Conservation (phyloP, 2,888 invertebrate species). For the Conistra vaccinii region DNA sequence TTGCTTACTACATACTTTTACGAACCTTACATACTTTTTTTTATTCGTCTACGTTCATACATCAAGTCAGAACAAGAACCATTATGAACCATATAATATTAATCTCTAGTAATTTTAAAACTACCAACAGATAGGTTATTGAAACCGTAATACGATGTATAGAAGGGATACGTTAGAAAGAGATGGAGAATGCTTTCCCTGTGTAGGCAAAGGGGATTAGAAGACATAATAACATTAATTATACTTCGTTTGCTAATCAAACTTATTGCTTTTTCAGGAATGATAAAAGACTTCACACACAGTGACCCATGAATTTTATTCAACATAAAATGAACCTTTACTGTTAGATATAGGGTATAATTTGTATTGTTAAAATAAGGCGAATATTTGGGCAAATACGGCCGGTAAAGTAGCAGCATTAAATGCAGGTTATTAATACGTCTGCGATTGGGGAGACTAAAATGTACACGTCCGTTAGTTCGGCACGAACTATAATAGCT, state of each 20-base stretch:
- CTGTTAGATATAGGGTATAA: not conserved
- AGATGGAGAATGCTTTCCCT: constrained; percentile 7
- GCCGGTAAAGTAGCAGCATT: not conserved
- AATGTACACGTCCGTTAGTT: not conserved
- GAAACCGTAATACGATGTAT: constrained; percentile 15
- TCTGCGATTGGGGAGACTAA: not conserved
- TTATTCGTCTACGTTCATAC: not conserved
- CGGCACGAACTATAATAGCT: not conserved
- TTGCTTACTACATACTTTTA: too few species aligned
- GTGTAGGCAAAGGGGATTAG: constrained; percentile 9
- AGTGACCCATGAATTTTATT: constrained; percentile 19
- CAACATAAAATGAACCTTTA: not conserved
- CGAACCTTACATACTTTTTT: not conserved
- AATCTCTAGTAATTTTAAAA: constrained; percentile 16
- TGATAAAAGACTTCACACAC: constrained; percentile 50
- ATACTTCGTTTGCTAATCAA: constrained; percentile 65
- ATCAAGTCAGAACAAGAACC: not conserved
- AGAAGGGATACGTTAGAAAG: constrained; percentile 17
- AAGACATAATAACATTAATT: constrained; percentile 34
- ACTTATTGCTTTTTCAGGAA: constrained; percentile 68
- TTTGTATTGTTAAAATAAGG: not conserved
- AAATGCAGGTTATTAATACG: not conserved
- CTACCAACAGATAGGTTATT: not conserved
- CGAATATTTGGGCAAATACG: not conserved
- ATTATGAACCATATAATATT: not conserved